A percentile compares a stretch with the other conserved stretches of the same genome.
These are phyloP conservation scores for Ataeniobius toweri DNA, from an alignment of 2,797 vertebrate species.

Conservation along the genomic window DNA sequence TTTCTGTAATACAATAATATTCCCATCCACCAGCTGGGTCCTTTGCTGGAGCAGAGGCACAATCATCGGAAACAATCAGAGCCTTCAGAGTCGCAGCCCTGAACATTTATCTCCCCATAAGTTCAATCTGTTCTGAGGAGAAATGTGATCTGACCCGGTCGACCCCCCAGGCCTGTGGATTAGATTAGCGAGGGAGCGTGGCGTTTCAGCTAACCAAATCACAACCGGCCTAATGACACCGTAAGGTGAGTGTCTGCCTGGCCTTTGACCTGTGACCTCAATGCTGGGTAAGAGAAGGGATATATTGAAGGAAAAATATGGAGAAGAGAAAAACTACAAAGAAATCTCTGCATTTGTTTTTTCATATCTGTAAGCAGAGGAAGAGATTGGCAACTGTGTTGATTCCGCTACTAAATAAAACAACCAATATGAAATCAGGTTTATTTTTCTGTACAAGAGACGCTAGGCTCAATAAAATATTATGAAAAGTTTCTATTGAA, in stretches of 20 bases:
- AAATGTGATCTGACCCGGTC: slow-evolving; percentile 70
- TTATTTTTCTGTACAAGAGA: neutral
- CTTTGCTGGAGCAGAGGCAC: slow-evolving; percentile 9
- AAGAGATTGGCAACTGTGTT: no score
- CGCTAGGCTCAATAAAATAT: neutral
- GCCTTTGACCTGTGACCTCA: slow-evolving; percentile 57
- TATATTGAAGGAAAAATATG: neutral
- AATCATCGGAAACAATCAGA: slow-evolving; percentile 51
- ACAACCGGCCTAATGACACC: slow-evolving; percentile 64
- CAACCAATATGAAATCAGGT: no score
- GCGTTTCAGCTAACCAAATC: slow-evolving; percentile 75
- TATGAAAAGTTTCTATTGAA: neutral
- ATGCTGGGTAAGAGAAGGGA: neutral
- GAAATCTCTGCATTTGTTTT: neutral
- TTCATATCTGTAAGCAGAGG: neutral
- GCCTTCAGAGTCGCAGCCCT: slow-evolving; percentile 4
- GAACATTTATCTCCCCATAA: slow-evolving; percentile 59
- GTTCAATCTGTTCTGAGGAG: slow-evolving; percentile 66
- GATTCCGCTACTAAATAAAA: no score
- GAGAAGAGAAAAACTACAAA: neutral
- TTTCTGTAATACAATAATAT: slow-evolving; percentile 45
- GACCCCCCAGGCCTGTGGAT: slow-evolving; percentile 62
- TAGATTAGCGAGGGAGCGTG: slow-evolving; percentile 68
- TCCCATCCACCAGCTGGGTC: slow-evolving; percentile 39
- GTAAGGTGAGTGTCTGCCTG: slow-evolving; percentile 64